Evolutionary conservation across 2,113 vertebrate genomes (phyloP).

Genomic region (Axis porcinus): DNA sequence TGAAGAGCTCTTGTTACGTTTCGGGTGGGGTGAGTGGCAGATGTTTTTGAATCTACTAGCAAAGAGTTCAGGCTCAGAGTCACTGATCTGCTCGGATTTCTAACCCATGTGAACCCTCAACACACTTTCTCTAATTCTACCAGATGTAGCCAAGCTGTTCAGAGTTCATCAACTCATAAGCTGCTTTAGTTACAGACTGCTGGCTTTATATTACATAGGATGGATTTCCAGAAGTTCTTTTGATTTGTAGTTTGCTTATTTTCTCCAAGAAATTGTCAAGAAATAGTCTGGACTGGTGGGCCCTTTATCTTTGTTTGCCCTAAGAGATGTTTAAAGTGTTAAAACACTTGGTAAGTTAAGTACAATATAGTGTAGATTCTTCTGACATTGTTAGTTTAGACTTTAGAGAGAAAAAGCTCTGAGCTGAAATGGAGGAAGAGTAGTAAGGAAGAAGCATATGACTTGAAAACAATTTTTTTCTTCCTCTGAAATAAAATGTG

Average conservation of each 20-base stretch:
- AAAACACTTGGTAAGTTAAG: not conserved
- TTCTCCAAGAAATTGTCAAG: slow-evolving; percentile 32
- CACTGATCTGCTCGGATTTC: slow-evolving; percentile 42
- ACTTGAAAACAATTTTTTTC: not conserved
- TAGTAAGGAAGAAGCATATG: not conserved
- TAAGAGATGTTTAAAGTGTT: not conserved
- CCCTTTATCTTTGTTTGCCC: not conserved
- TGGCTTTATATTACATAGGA: not conserved
- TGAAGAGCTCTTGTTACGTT: not conserved
- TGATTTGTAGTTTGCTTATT: slow-evolving; percentile 14
- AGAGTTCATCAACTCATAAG: not conserved
- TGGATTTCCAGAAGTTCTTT: slow-evolving; percentile 24
- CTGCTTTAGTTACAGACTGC: not conserved
- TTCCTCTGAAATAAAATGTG: not conserved
- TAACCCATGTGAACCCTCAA: slow-evolving; percentile 8
- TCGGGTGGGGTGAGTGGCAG: not conserved
- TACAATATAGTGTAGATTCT: not conserved
- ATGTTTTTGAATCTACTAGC: slow-evolving; percentile 16
- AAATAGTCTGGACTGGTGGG: not conserved
- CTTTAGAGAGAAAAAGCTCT: not conserved
- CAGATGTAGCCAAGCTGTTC: slow-evolving; percentile 8
- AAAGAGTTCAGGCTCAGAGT: not conserved
- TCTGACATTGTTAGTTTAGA: not conserved
- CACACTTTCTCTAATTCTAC: not conserved
- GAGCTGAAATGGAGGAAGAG: not conserved